These are phyloP conservation scores for Furnarius figulus DNA, from an alignment of 2,113 vertebrate genomes.

Conservation along the genomic window DNA sequence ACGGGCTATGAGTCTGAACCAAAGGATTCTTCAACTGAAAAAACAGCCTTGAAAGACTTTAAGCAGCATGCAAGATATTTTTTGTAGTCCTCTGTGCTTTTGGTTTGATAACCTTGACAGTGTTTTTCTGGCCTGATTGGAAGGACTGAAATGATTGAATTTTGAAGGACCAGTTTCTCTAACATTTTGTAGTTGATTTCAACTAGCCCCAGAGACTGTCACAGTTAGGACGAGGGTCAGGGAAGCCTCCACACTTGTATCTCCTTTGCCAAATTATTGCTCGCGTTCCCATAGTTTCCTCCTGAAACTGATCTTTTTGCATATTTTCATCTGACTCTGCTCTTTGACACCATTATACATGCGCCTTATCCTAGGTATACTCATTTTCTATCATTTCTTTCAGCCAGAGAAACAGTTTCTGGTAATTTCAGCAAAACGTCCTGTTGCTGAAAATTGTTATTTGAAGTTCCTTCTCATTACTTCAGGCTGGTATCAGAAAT, in stretches of 20 bases:
- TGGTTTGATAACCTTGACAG: not conserved
- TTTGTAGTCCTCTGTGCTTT: not conserved
- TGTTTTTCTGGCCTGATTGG: not conserved
- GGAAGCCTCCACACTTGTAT: not conserved
- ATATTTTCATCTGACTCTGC: not conserved
- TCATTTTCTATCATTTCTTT: not conserved
- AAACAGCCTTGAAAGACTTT: not conserved
- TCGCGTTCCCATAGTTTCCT: not conserved
- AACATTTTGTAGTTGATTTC: not conserved
- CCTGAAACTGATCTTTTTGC: not conserved
- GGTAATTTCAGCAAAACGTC: not conserved
- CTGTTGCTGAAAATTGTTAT: not conserved
- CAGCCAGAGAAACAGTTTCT: not conserved
- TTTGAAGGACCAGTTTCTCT: not conserved
- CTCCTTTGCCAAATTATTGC: not conserved
- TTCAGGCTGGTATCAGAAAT: not conserved
- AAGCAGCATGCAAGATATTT: not conserved
- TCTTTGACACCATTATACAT: not conserved
- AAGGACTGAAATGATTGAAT: not conserved
- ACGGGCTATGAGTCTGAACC: not conserved
- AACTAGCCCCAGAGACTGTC: not conserved
- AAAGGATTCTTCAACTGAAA: not conserved
- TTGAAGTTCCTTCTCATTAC: not conserved
- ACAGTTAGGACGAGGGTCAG: not conserved
- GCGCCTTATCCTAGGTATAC: not conserved